Evolutionary conservation across 2,888 invertebrate genomes (phyloP).

Genomic region (Cataglyphis livida): DNA sequence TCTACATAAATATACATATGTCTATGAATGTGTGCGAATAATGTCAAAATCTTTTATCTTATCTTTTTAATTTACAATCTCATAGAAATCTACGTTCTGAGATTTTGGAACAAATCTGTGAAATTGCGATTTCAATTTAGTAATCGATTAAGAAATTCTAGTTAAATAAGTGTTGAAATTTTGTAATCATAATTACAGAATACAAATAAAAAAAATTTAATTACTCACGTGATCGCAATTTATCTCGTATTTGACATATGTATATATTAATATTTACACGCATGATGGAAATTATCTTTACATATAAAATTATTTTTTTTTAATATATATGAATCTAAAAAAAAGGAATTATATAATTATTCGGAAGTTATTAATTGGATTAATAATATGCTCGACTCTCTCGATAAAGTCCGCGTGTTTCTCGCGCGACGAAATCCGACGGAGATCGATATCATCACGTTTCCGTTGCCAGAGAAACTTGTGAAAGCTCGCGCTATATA

Average conservation of each 20-base stretch:
- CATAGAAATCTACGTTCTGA: neutral
- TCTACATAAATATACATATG: neutral
- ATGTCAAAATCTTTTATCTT: neutral
- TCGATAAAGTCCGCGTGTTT: neutral
- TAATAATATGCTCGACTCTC: neutral
- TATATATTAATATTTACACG: neutral
- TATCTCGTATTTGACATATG: neutral
- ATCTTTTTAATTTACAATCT: neutral
- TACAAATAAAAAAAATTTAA: neutral
- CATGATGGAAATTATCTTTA: neutral
- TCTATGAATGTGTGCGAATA: neutral
- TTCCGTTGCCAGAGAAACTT: conserved; percentile 73
- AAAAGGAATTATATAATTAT: neutral
- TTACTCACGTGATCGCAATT: neutral
- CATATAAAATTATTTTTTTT: neutral
- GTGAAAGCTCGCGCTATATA: conserved; percentile 55
- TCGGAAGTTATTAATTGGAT: neutral
- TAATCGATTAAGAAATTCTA: neutral
- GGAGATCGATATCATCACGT: conserved; percentile 61
- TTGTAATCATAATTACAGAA: neutral
- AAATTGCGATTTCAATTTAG: neutral
- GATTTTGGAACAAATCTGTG: neutral
- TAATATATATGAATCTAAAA: neutral
- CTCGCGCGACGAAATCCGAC: neutral
- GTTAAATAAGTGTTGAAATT: neutral